A percentile compares a stretch with the other conserved stretches of the same genome.
phyloP scores from a whole-genome alignment of 2,797 vertebrate genomes.

The Ibycter americanus region DNA sequence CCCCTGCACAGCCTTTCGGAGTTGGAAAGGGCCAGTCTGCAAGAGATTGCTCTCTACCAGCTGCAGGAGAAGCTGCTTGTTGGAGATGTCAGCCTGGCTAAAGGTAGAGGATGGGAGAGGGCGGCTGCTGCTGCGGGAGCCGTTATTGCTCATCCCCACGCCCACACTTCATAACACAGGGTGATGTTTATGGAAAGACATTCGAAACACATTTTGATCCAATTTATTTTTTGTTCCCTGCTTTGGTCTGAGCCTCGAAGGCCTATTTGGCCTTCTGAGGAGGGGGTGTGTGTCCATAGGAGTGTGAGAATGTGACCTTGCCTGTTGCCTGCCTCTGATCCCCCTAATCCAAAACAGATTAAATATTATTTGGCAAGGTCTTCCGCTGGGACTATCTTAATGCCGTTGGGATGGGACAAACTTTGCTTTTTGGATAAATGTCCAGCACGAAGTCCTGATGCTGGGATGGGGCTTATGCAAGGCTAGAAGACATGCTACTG shows the following conservation, averaged over 20 bases:
- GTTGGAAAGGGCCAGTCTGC: slow-evolving; percentile 88
- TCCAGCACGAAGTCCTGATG: not conserved
- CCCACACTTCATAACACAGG: rapidly evolving
- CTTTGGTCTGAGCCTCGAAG: not conserved
- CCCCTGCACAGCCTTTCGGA: slow-evolving; percentile 91
- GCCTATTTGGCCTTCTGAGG: not conserved
- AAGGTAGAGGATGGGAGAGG: slow-evolving; percentile 68
- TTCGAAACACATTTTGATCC: not conserved
- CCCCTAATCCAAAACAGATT: slow-evolving; percentile 2
- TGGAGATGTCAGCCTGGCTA: slow-evolving; percentile 80
- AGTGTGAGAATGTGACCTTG: slow-evolving; percentile 46
- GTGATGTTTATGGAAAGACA: not conserved
- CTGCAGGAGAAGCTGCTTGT: slow-evolving; percentile 80
- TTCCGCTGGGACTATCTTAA: not conserved
- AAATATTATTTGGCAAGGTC: rapidly evolving
- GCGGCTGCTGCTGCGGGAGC: rapidly evolving
- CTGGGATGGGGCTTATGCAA: not conserved
- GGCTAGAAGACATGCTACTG: not conserved
- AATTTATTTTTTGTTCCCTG: not conserved
- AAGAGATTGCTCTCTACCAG: slow-evolving; percentile 85
- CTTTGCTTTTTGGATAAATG: not conserved
- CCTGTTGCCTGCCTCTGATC: not conserved
- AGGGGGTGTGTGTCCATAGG: not conserved
- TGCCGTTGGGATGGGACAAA: not conserved
- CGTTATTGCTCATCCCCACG: rapidly evolving